Evolutionary conservation across 2,888 invertebrate species (phyloP).

Genomic region (Diarsia brunnea): DNA sequence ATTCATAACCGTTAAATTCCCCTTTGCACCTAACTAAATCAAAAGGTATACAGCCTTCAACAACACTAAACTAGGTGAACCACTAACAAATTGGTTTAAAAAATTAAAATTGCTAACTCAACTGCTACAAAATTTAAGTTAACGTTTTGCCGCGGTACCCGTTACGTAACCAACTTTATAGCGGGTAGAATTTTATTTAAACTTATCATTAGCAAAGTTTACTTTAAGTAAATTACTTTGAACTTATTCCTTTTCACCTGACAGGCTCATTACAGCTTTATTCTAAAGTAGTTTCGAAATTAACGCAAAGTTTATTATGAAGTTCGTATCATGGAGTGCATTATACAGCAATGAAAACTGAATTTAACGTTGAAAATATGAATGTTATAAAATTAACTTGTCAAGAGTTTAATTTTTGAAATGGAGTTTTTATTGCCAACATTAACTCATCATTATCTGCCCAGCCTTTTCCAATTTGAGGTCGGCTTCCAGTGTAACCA

Average conservation of each 20-base stretch:
- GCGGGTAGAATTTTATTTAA: constrained; percentile 39
- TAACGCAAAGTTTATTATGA: constrained; percentile 26
- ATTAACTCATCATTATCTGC: background rate
- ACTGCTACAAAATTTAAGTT: constrained; percentile 26
- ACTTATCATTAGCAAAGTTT: constrained; percentile 52
- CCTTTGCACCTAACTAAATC: background rate
- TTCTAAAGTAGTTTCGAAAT: constrained; percentile 32
- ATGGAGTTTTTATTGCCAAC: background rate
- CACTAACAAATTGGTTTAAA: constrained; percentile 15
- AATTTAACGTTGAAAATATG: constrained; percentile 3
- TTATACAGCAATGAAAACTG: constrained; percentile 20
- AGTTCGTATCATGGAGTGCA: constrained; percentile 20
- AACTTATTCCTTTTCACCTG: constrained; percentile 39
- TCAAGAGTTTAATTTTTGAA: constrained; percentile 9
- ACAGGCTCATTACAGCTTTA: constrained; percentile 33
- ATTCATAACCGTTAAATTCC: background rate
- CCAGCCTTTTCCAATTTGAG: background rate
- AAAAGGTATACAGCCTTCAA: background rate
- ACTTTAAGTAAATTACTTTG: constrained; percentile 48
- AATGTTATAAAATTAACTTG: background rate
- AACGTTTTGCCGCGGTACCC: background rate
- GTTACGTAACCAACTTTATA: constrained; percentile 42
- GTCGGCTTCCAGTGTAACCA: background rate
- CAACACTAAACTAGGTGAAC: background rate
- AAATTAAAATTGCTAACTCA: constrained; percentile 10